Base-by-base conservation (phyloP, 1,140 invertebrate species). In the Steinernema khuongi region DNA sequence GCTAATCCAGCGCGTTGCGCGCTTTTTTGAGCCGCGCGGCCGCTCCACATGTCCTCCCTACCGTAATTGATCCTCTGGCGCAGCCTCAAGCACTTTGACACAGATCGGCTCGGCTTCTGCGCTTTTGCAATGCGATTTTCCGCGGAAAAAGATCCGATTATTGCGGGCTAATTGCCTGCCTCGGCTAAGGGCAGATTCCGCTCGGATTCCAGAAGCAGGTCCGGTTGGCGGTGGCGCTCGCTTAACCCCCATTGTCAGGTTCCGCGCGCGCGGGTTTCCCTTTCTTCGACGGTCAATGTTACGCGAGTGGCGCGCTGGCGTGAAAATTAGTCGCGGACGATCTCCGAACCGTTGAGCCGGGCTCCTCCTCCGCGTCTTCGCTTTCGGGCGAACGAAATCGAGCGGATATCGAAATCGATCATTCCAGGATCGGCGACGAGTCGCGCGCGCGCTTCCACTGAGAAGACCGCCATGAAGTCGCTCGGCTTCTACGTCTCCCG, bases 341-440 rank as follows among this genome's bases (percentile, higher is more conserved):
- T 60, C 50, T 60, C 50, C 50, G 50, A 60, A 60, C 4, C 50
- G 50, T 60, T 60, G 50, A 60, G 50, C 26, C 50, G 26, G 50
- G 11, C 11, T 14, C 7, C 11, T 17, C 50, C 22, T 11, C 11
- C 50, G 14, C 50, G n/a, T n/a, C 50, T 60, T 26, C 50, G 50
- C 50, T 60, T 60, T 60, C 50, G 7, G 50, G 14, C 14, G 50
- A 60, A 60, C 50, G 50, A 60, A 60, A 60, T 60, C 26, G 50
- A 60, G 50, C 50, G 50, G 50, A 60, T 60, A 60, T 60, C 50
- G 50, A 60, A 60, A 60, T 60, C 50, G 50, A 60, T 60, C 50
- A 60, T 60, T 60, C 26, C 50, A 60, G 50, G 50, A 60, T 60
- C 50, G 50, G 14, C 50, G 50, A 60, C 50, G 50, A 60, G 50